Evolutionary conservation across 2,888 invertebrate species (phyloP), one percentile per base, ranked within the genome.

Genomic region (Cataglyphis livida): DNA sequence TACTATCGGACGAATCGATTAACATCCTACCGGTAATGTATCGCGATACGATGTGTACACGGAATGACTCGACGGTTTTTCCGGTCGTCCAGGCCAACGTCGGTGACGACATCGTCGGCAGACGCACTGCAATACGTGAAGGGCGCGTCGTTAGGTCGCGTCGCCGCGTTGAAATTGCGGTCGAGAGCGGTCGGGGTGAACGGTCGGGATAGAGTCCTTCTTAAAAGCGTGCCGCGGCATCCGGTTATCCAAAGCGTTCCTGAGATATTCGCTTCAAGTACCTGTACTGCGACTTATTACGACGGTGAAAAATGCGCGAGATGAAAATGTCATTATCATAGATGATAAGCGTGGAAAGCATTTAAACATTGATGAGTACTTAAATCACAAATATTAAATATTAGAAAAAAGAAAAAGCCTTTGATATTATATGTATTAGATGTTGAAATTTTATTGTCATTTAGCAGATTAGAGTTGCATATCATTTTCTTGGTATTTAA

Each of bases 201-300:
- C 59, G 78, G 73, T 79, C 78, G 78, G 71, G 44, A 79, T 71
- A 79, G 73, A 71, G 71, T 44, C 25, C 73, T 71, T 44, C 32
- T 79, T 78, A 79, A 79, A 78, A 79, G 73, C 78, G 73, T 79
- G 59, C 73, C 73, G 28, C 35, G 59, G 78, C 78, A 79, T 79
- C 44, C 59, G 18, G 44, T 79, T 79, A 59, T 59, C 59, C 73
- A 61, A 79, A 59, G 73, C 73, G 44, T 71, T 79, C 59, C 32
- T 79, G 25, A 59, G 73, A 79, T 79, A 79, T 71, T 71, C 59
- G 15, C 57, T 59, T 68, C 32, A 10, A 76, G 76, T 28, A 65
- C 41, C 38, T 71, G 12, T 35, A 44, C 41, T 32, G 18, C 12
- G 32, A 79, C 25, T 59, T 61, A 71, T 79, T 70, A 57, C 21